A percentile compares a stretch with the other conserved stretches of the same genome.
These are phyloP conservation scores for Drosophila ficusphila DNA, from an alignment of 1,140 invertebrate genomes.

Conservation along the genomic window DNA sequence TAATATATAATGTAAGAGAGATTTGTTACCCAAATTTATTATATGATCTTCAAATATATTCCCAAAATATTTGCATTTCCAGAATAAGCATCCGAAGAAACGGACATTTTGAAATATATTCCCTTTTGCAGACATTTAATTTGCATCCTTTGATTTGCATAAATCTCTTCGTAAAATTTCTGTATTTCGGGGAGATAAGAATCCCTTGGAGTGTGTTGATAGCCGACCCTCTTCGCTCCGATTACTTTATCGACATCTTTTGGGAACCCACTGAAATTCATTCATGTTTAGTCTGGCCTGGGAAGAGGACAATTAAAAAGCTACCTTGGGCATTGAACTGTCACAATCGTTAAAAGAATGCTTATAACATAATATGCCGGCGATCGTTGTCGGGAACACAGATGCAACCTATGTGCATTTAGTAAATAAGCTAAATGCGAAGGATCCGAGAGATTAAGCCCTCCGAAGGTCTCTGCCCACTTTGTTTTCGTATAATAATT, in stretches of 20 bases:
- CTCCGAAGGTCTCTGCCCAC: conserved; percentile 28
- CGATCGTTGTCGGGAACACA: conserved; percentile 24
- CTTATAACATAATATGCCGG: conserved; percentile 65
- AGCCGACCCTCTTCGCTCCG: conserved; percentile 4
- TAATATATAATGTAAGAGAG: no score
- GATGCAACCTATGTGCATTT: conserved; percentile 7
- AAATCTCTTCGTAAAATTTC: conserved; percentile 12
- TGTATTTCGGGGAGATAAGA: conserved; percentile 15
- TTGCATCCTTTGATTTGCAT: neutral
- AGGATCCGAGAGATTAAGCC: neutral
- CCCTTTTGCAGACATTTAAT: conserved; percentile 6
- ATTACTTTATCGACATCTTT: conserved; percentile 18
- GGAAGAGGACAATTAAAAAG: conserved; percentile 43
- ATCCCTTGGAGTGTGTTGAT: neutral
- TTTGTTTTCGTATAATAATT: conserved; percentile 72
- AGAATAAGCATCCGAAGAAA: neutral
- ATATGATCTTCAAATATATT: no score
- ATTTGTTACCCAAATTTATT: no score
- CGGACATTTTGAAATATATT: neutral
- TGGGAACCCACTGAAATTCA: conserved; percentile 9
- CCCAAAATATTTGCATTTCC: no score
- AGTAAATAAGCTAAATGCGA: conserved; percentile 25
- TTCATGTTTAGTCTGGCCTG: conserved; percentile 25
- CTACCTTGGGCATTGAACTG: conserved; percentile 52
- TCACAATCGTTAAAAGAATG: conserved; percentile 65